These are phyloP conservation scores for Volucella bombylans DNA, from an alignment of 2,888 invertebrate species.

Conservation along the genomic window DNA sequence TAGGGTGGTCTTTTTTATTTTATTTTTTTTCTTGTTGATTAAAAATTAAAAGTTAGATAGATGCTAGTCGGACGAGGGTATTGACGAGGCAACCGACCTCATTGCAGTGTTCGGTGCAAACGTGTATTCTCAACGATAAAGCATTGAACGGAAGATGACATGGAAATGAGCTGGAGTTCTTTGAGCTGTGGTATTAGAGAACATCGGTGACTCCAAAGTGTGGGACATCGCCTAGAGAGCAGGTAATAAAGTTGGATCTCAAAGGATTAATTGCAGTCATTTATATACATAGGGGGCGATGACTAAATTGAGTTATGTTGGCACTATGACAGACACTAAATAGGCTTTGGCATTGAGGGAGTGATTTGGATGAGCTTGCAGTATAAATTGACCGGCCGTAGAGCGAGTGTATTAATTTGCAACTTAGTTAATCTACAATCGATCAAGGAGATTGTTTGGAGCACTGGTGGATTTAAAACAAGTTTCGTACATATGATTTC, in stretches of 20 bases:
- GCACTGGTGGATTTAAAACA: no score
- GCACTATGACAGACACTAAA: not conserved
- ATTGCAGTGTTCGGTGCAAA: conserved; percentile 34
- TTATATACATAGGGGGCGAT: conserved; percentile 6
- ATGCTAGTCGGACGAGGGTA: conserved; percentile 46
- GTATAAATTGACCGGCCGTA: no score
- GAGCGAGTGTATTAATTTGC: no score
- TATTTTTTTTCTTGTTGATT: conserved; percentile 47
- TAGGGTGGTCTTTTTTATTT: conserved; percentile 14
- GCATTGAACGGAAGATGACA: conserved; percentile 25
- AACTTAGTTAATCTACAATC: no score
- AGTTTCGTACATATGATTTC: no score
- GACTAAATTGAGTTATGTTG: conserved; percentile 7
- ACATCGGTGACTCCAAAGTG: conserved; percentile 36
- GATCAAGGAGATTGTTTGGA: no score
- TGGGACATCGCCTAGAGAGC: conserved; percentile 29
- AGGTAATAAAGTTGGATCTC: not conserved
- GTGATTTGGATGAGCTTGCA: no score
- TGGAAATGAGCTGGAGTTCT: conserved; percentile 18
- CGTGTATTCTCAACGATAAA: conserved; percentile 22
- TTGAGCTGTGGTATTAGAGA: conserved; percentile 7
- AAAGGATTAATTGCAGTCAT: not conserved
- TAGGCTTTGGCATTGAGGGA: not conserved
- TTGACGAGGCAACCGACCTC: conserved; percentile 47
- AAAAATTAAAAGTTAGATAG: conserved; percentile 68